Evolutionary conservation across 2,888 invertebrate species (phyloP).

Genomic region (Criorhina ranunculi): DNA sequence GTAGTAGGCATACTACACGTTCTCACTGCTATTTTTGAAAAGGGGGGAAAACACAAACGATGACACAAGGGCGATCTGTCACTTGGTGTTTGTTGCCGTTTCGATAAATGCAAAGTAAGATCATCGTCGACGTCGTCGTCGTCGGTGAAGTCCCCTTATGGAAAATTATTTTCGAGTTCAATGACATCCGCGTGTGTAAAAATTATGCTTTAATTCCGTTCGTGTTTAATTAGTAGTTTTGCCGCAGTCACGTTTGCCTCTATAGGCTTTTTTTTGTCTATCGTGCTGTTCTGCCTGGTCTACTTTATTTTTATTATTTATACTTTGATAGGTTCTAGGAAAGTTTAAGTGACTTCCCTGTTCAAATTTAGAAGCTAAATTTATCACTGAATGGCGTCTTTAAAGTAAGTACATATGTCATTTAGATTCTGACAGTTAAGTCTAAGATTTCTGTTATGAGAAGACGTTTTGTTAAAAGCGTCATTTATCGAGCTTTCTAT

Average conservation of each 20-base stretch:
- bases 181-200: constrained; percentile 43
- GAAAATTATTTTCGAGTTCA: constrained; percentile 59
- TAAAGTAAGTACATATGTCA: too few species aligned
- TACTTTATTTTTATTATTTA: constrained; percentile 12
- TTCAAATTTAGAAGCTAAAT: too few species aligned
- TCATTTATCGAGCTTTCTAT: too few species aligned
- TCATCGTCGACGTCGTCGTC: neutral
- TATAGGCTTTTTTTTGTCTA: constrained; percentile 1
- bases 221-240: constrained; percentile 34
- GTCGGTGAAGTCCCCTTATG: constrained; percentile 27
- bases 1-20: neutral
- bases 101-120: constrained; percentile 16
- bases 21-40: neutral
- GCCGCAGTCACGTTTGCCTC: constrained; percentile 28
- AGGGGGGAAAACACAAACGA: neutral
- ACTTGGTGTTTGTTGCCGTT: constrained; percentile 3
- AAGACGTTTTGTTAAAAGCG: too few species aligned
- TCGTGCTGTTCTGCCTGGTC: constrained; percentile 1
- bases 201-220: constrained; percentile 37
- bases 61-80: constrained; percentile 40
- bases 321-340: neutral
- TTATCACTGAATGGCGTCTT: too few species aligned
- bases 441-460: too few species aligned
- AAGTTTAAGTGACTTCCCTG: neutral
- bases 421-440: too few species aligned